Conservation (phyloP, 2,113 vertebrate genomes). For the Cryptomyrus ogoouensis region DNA sequence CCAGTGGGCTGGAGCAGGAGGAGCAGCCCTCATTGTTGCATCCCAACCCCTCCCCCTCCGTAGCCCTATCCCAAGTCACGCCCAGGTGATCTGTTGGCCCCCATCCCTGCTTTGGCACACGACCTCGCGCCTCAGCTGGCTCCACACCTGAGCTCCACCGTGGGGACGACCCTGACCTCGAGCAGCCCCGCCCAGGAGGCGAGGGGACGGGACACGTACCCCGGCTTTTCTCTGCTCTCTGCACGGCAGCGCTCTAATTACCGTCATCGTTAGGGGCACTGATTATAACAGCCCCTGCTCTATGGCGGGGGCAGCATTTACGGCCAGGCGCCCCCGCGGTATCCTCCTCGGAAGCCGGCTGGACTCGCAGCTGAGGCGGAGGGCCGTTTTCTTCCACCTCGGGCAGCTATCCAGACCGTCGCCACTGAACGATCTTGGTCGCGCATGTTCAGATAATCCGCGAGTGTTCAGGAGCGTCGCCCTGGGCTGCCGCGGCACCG, state of each 20-base stretch:
- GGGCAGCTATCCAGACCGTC: background rate
- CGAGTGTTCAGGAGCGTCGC: background rate
- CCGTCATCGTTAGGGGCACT: background rate
- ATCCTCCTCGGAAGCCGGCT: background rate
- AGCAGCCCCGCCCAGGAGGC: background rate
- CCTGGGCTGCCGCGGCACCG: background rate
- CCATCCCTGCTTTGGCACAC: slow-evolving; percentile 6
- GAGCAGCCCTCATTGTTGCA: background rate
- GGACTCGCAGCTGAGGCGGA: background rate
- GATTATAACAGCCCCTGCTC: background rate
- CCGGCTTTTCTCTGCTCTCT: background rate
- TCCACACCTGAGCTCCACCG: slow-evolving; percentile 10
- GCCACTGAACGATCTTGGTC: background rate
- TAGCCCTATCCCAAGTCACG: background rate
- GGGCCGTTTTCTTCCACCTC: background rate
- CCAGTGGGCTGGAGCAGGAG: background rate
- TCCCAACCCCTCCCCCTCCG: background rate
- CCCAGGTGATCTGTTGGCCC: slow-evolving; percentile 14
- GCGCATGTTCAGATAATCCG: background rate
- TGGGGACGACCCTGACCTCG: background rate
- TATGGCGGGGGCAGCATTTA: background rate
- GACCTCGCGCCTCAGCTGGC: slow-evolving; percentile 14
- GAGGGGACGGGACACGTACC: background rate
- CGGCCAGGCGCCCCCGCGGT: background rate
- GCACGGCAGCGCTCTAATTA: background rate